Conservation (phyloP, 2,797 vertebrate genomes). For the Gymnocypris eckloni region DNA sequence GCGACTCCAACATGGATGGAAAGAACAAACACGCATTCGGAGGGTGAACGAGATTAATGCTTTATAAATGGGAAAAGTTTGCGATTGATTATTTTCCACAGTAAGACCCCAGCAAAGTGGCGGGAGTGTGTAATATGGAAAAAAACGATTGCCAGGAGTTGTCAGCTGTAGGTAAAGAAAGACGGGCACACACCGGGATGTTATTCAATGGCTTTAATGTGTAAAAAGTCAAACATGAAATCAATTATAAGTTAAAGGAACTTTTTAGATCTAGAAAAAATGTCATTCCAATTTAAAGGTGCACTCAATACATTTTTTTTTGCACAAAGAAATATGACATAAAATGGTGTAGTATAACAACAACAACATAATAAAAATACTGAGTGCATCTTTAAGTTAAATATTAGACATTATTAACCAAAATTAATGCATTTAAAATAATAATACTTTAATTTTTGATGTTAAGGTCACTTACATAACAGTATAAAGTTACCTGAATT, state of each 20-base stretch:
- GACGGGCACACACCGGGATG: neutral
- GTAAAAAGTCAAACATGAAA: constrained; percentile 35
- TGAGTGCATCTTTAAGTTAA: neutral
- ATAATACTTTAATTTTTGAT: constrained; percentile 50
- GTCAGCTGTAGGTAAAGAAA: constrained; percentile 11
- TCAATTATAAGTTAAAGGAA: neutral
- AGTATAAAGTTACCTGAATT: constrained; percentile 53
- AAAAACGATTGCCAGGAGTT: constrained; percentile 4
- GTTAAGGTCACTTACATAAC: constrained; percentile 68
- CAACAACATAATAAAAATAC: neutral
- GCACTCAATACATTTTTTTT: neutral
- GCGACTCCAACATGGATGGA: constrained; percentile 54
- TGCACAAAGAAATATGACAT: neutral
- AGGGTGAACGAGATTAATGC: constrained; percentile 2
- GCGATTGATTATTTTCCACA: neutral
- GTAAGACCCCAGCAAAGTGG: neutral
- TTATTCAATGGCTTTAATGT: constrained; percentile 47
- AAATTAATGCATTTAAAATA: constrained; percentile 24
- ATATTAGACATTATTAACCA: constrained; percentile 34
- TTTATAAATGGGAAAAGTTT: constrained; percentile 32
- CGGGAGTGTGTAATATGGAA: neutral
- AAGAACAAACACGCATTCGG: constrained; percentile 10
- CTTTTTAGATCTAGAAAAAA: neutral
- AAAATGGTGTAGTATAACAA: neutral
- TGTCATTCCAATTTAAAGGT: constrained; percentile 19